phyloP scores from a whole-genome alignment of 1,140 invertebrate species.

The Formica selysi region DNA sequence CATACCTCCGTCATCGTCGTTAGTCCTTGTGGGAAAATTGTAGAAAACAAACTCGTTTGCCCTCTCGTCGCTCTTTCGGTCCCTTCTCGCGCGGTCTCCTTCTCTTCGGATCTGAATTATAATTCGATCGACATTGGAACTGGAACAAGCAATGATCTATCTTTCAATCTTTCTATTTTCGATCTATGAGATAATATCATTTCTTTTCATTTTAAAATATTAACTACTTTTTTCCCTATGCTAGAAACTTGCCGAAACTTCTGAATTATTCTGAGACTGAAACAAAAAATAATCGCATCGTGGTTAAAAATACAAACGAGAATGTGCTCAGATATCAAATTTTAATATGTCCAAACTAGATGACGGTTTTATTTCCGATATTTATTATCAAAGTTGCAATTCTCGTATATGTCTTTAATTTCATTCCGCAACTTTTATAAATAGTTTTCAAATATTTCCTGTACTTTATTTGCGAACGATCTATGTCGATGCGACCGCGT shows the following conservation, averaged over 20 bases:
- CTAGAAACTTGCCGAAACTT: background rate
- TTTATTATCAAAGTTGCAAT: background rate
- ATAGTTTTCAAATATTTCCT: background rate
- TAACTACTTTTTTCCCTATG: background rate
- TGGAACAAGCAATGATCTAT: background rate
- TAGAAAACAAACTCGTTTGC: conserved; percentile 85
- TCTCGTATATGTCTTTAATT: background rate
- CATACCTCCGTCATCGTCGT: conserved; percentile 75
- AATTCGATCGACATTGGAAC: background rate
- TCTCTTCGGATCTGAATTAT: conserved; percentile 47
- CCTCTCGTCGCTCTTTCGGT: conserved; percentile 66
- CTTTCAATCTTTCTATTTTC: background rate
- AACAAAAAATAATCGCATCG: background rate
- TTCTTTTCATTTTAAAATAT: background rate
- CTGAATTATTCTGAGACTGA: background rate
- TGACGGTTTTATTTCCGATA: background rate
- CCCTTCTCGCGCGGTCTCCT: conserved; percentile 30
- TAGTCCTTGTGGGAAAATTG: conserved; percentile 85
- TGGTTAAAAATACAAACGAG: background rate
- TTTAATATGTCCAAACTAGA: background rate
- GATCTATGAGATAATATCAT: background rate
- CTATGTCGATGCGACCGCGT: background rate
- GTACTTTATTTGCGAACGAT: background rate
- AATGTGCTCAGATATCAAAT: background rate
- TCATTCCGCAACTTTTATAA: background rate